Evolutionary conservation across 1,140 invertebrate species (phyloP).

Genomic region (Nasonia longicornis): DNA sequence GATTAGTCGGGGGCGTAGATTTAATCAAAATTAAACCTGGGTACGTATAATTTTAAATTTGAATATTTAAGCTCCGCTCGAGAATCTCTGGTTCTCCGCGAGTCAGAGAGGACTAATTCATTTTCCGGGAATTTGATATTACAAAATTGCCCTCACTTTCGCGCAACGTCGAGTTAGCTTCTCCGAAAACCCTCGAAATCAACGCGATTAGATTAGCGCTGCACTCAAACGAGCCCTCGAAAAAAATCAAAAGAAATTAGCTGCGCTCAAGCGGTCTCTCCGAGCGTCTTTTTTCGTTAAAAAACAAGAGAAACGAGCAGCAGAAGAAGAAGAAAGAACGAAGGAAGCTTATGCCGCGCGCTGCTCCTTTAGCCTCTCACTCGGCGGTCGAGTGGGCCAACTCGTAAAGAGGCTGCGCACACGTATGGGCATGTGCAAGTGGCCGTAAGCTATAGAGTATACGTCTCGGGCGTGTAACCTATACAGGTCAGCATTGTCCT

Average conservation of each 20-base stretch:
- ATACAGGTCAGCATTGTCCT: background rate
- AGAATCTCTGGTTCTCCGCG: no score
- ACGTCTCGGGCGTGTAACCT: no score
- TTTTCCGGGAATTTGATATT: background rate
- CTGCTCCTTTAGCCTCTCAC: background rate
- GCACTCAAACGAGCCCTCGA: no score
- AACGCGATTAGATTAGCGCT: no score
- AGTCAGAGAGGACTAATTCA: background rate
- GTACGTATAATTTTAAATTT: background rate
- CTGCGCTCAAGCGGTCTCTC: no score
- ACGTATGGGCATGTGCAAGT: background rate
- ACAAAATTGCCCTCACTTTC: background rate
- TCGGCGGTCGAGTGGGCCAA: background rate
- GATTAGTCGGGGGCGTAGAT: no score
- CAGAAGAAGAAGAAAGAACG: background rate
- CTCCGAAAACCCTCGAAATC: no score
- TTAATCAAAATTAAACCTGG: background rate
- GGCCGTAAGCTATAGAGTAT: background rate
- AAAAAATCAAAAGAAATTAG: no score
- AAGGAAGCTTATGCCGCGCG: background rate
- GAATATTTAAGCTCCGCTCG: background rate
- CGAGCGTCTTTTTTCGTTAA: no score
- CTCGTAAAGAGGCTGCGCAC: background rate
- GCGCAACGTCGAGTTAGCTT: no score
- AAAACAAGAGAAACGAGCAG: no score